Percentiles rank a stretch among this genome's conserved stretches.
phyloP scores from a whole-genome alignment of 2,888 invertebrate genomes.

The Tanytarsus gracilentus region DNA sequence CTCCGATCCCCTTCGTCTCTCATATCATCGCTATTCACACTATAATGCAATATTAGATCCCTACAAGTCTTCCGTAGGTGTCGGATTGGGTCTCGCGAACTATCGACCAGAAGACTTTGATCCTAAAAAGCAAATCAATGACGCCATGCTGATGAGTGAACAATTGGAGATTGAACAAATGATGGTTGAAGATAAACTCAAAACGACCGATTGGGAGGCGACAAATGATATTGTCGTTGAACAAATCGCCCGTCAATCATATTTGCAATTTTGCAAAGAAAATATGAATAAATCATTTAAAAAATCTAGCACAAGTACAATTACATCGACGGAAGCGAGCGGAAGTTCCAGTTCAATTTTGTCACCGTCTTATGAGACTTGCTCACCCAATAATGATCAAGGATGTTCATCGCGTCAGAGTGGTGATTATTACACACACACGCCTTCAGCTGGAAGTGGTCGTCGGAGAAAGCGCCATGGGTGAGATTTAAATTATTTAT shows the following conservation, averaged over 20 bases:
- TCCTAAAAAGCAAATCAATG: conserved; percentile 54
- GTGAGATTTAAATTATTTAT: neutral
- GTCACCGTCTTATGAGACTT: neutral
- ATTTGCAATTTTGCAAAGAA: conserved; percentile 67
- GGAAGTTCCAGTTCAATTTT: conserved; percentile 17
- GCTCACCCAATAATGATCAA: neutral
- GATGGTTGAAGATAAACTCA: conserved; percentile 82
- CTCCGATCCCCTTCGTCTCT: conserved; percentile 69
- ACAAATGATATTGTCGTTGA: conserved; percentile 85
- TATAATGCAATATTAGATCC: conserved; percentile 85
- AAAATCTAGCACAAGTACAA: conserved; percentile 17
- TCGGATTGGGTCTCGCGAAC: conserved; percentile 74
- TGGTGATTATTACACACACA: conserved; percentile 22
- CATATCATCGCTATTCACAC: conserved; percentile 78
- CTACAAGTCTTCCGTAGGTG: conserved; percentile 69
- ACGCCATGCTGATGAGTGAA: conserved; percentile 69
- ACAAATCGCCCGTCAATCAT: conserved; percentile 77
- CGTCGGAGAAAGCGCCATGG: conserved; percentile 8
- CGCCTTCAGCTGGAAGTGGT: neutral
- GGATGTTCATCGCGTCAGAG: conserved; percentile 7
- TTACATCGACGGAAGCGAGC: conserved; percentile 15
- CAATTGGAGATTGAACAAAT: conserved; percentile 74
- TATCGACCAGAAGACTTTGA: conserved; percentile 67
- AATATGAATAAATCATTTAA: conserved; percentile 47
- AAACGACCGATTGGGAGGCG: conserved; percentile 85